phyloP scores from a whole-genome alignment of 2,113 vertebrate genomes.

The Vombatus ursinus region DNA sequence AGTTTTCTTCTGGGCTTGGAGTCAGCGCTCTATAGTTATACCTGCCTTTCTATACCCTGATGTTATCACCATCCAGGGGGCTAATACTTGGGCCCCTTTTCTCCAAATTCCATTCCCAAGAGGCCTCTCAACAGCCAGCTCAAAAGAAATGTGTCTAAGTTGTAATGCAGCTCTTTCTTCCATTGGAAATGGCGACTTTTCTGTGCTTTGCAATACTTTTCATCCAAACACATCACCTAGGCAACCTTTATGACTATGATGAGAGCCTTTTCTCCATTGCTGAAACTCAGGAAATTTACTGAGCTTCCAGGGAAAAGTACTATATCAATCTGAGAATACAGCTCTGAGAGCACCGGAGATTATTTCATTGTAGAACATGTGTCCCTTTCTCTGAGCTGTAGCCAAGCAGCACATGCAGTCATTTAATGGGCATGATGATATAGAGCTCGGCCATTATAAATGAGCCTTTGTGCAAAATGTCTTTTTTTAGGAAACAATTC shows the following conservation, averaged over 20 bases:
- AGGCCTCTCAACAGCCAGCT: slow-evolving; percentile 23
- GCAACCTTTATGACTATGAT: neutral
- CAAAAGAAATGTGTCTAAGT: slow-evolving; percentile 34
- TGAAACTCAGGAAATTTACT: neutral
- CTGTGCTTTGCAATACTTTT: slow-evolving; percentile 49
- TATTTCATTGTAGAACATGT: slow-evolving; percentile 1
- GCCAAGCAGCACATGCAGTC: neutral
- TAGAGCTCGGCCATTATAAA: slow-evolving; percentile 16
- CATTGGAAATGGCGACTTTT: slow-evolving; percentile 5
- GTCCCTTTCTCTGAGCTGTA: neutral
- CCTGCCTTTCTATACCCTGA: neutral
- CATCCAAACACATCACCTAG: slow-evolving; percentile 27
- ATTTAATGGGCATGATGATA: slow-evolving; percentile 30
- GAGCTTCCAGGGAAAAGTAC: neutral
- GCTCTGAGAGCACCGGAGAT: neutral
- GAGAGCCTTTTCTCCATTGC: slow-evolving; percentile 2
- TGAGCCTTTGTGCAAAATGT: neutral
- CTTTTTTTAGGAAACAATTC: neutral
- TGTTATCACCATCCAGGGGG: neutral
- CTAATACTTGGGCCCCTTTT: neutral
- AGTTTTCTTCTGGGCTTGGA: neutral
- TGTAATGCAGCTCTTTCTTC: slow-evolving; percentile 14
- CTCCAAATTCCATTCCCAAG: neutral
- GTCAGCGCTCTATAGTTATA: neutral
- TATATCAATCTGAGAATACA: neutral